These are phyloP conservation scores for Nyctereutes procyonoides DNA, from an alignment of 2,113 vertebrate genomes.

Conservation along the genomic window DNA sequence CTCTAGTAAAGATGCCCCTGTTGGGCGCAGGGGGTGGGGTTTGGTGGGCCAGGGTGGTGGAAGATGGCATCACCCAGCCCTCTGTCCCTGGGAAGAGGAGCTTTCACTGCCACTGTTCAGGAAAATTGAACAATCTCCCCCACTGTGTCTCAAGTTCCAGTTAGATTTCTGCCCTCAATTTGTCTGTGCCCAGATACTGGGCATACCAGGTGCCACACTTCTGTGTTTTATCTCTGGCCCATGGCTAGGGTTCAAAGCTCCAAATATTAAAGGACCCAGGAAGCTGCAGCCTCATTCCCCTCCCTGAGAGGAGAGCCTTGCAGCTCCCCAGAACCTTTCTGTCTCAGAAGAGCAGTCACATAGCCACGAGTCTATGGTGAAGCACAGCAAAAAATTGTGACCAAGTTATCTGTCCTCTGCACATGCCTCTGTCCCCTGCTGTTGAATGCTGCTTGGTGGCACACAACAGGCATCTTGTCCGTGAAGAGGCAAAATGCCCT, in stretches of 20 bases:
- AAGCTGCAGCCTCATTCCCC: neutral
- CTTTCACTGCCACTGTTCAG: neutral
- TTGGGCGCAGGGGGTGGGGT: neutral
- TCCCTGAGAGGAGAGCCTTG: neutral
- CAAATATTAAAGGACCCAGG: neutral
- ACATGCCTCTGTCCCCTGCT: neutral
- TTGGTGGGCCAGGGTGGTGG: neutral
- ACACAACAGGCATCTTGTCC: neutral
- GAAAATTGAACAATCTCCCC: neutral
- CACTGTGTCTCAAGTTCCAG: neutral
- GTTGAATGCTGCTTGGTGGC: neutral
- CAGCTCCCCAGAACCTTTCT: neutral
- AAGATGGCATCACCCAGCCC: neutral
- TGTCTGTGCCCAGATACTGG: neutral
- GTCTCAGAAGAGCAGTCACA: neutral
- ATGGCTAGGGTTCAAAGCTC: neutral
- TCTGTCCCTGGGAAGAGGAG: neutral
- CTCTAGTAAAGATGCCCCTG: neutral
- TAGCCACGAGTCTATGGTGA: neutral
- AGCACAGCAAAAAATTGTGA: neutral
- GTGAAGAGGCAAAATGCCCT: neutral
- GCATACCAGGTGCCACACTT: neutral
- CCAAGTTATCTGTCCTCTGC: neutral
- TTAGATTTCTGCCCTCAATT: neutral
- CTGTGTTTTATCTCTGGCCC: neutral